phyloP scores from a whole-genome alignment of 2,888 invertebrate genomes.

The Drosophila ustulata region DNA sequence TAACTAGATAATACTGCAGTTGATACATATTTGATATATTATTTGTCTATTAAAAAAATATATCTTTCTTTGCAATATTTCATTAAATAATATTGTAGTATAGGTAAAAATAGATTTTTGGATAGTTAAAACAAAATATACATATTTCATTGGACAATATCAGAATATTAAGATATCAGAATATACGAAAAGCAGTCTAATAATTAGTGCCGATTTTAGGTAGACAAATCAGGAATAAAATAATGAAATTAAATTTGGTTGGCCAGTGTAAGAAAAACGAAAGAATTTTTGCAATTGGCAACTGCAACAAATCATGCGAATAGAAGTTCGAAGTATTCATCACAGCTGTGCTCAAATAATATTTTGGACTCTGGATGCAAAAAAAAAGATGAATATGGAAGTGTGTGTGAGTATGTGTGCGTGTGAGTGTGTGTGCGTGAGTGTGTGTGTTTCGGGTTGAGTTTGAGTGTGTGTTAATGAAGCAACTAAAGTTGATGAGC shows the following conservation, averaged over 20 bases:
- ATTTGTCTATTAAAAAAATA: no score
- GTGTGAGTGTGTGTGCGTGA: background rate
- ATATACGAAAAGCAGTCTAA: no score
- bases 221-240: background rate
- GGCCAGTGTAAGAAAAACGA: constrained; percentile 9
- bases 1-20: no score
- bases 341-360: background rate
- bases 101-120: no score
- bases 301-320: constrained; percentile 16
- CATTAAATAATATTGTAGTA: no score
- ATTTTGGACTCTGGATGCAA: constrained; percentile 5
- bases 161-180: no score
- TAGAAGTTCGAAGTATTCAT: constrained; percentile 2
- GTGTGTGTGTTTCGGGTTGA: background rate
- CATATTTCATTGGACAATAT: no score
- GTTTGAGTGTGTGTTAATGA: constrained; percentile 45
- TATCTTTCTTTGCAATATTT: no score
- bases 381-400: background rate
- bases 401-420: background rate
- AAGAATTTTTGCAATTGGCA: constrained; percentile 8
- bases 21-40: no score
- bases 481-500: constrained; percentile 33
- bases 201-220: no score
- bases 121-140: no score
- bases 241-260: background rate